A percentile compares a stretch with the other conserved stretches of the same genome.
Conservation (phyloP, 2,797 vertebrate genomes). For the Cuculus canorus region DNA sequence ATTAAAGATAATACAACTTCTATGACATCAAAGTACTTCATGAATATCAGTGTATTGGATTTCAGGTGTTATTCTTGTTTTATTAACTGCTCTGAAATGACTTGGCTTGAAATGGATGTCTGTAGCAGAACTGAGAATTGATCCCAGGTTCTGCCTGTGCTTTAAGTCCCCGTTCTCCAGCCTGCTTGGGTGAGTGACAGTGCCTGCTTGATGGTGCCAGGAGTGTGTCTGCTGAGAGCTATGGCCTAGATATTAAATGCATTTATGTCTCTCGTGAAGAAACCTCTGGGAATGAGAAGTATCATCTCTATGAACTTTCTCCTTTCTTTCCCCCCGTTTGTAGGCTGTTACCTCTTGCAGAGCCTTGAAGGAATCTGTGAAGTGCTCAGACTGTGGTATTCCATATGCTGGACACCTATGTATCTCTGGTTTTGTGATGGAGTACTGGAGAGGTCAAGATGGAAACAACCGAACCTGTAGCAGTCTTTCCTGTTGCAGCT, state of each 20-base stretch:
- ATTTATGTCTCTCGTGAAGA: not conserved
- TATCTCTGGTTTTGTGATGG: not conserved
- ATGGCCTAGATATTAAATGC: not conserved
- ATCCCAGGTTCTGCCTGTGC: not conserved
- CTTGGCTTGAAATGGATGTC: not conserved
- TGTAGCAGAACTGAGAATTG: not conserved
- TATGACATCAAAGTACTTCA: not conserved
- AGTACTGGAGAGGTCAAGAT: not conserved
- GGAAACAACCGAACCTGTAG: not conserved
- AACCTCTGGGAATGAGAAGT: not conserved
- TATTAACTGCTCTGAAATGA: not conserved
- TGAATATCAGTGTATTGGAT: not conserved
- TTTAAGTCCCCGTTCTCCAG: not conserved
- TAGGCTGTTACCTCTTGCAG: not conserved
- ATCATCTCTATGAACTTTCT: not conserved
- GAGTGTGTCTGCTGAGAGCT: not conserved
- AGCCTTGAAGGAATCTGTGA: not conserved
- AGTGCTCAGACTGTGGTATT: not conserved
- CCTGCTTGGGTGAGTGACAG: not conserved
- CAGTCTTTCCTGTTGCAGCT: not conserved
- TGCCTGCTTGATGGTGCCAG: not conserved
- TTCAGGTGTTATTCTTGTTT: not conserved
- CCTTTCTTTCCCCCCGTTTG: not conserved
- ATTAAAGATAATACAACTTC: not conserved
- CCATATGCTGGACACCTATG: accelerated